Percentiles rank a stretch among this genome's conserved stretches.
These are phyloP conservation scores for Macrostomum lignano DNA, from an alignment of 1,140 invertebrate genomes.

Conservation along the genomic window DNA sequence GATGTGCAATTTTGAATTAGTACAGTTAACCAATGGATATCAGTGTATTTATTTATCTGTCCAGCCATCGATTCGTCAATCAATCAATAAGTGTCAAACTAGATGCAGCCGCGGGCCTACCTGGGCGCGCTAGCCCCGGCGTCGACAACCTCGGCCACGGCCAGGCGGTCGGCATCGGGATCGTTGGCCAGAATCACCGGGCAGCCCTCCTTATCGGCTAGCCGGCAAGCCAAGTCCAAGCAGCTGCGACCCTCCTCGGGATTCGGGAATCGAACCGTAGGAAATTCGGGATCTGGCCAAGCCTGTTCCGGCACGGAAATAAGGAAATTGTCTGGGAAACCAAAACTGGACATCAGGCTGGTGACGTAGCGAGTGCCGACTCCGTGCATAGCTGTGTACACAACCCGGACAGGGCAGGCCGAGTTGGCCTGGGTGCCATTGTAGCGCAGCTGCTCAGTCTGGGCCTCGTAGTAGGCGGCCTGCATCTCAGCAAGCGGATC, in stretches of 20 bases:
- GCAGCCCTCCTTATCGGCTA: constrained; percentile 42
- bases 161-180: constrained; percentile 83
- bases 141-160: constrained; percentile 46
- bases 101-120: too few relatives aligned
- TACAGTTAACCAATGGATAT: too few relatives aligned
- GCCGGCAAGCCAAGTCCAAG: constrained; percentile 29
- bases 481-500: constrained; percentile 34
- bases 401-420: constrained; percentile 1
- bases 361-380: constrained; percentile 55
- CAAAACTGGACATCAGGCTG: constrained; percentile 42
- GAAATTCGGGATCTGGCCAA: constrained; percentile 73
- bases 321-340: constrained; percentile 44
- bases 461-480: constrained; percentile 36
- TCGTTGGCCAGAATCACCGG: constrained; percentile 74
- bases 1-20: too few relatives aligned
- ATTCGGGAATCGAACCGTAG: constrained; percentile 84
- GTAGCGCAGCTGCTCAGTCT: constrained; percentile 26
- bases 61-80: too few relatives aligned
- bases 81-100: too few relatives aligned
- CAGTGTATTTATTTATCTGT: too few relatives aligned
- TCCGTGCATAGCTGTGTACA: constrained; percentile 85
- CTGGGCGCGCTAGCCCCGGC: too few relatives aligned
- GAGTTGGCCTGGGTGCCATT: constrained; percentile 11
- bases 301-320: constrained; percentile 53
- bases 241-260: constrained; percentile 79